Conservation (phyloP, 35 echinoderm and acorn worm genomes). For the Apostichopus parvimensis region DNA sequence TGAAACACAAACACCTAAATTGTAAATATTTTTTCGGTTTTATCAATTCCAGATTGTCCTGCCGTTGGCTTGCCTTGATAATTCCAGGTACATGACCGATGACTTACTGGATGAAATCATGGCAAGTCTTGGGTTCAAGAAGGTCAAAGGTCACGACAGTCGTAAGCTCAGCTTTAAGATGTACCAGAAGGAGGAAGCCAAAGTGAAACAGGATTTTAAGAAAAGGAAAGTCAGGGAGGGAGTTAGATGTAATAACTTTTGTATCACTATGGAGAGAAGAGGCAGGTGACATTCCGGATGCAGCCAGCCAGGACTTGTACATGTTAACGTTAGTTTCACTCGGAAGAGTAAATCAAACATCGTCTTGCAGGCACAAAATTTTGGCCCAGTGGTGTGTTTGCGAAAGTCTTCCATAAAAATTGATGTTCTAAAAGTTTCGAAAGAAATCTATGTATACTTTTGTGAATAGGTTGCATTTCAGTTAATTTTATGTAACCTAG, state of each 20-base stretch:
- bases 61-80: conserved; percentile 83
- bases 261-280: conserved; percentile 58
- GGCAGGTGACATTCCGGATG: neutral
- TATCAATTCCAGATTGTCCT: conserved; percentile 69
- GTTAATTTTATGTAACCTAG: neutral
- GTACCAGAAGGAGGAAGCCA: conserved; percentile 58
- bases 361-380: too few species aligned
- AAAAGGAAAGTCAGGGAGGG: conserved; percentile 79
- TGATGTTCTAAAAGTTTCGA: too few species aligned
- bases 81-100: conserved; percentile 80
- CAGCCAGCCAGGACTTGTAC: too few species aligned
- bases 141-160: conserved; percentile 68
- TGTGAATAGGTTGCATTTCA: neutral
- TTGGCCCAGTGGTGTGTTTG: too few species aligned
- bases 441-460: too few species aligned
- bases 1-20: neutral
- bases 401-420: too few species aligned
- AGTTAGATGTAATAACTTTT: conserved; percentile 83
- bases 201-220: conserved; percentile 43
- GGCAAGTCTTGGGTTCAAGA: conserved; percentile 68
- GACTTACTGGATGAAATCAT: conserved; percentile 71
- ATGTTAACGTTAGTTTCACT: too few species aligned
- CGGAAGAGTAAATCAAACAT: too few species aligned
- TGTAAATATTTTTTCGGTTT: neutral
- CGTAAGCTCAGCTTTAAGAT: conserved; percentile 81